phyloP scores from a whole-genome alignment of 2,888 invertebrate genomes.

The Xanthia togata region DNA sequence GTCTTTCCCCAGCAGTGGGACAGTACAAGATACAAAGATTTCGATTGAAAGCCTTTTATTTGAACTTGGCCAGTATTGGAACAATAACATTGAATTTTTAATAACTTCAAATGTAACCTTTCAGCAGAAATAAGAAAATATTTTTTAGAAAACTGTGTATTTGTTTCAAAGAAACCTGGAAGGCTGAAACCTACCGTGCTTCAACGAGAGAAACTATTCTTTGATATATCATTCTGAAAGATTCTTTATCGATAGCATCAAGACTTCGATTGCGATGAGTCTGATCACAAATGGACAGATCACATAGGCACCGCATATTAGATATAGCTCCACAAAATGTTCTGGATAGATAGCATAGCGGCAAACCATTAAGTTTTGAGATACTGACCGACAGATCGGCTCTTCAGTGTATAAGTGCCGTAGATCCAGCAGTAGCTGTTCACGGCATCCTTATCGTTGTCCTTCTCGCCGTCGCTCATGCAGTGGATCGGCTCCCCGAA shows the following conservation, averaged over 20 bases:
- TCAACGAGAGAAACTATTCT: neutral
- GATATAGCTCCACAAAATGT: neutral
- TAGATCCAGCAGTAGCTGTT: constrained; percentile 95
- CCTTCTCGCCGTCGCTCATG: constrained; percentile 87
- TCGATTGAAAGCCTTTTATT: too few species aligned
- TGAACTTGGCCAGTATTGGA: too few species aligned
- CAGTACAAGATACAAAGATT: too few species aligned
- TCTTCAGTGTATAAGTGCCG: constrained; percentile 92
- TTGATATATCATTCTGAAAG: neutral
- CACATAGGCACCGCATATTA: neutral
- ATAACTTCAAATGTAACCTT: too few species aligned
- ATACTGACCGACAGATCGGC: constrained; percentile 61
- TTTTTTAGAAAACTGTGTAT: too few species aligned
- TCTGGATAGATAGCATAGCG: neutral
- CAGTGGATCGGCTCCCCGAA: constrained; percentile 96
- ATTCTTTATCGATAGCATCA: neutral
- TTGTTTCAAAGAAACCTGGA: neutral
- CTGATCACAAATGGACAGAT: neutral
- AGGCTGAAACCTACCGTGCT: neutral
- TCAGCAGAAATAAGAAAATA: too few species aligned
- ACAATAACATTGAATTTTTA: too few species aligned
- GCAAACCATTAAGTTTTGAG: neutral
- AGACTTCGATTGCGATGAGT: neutral
- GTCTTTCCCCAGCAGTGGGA: too few species aligned
- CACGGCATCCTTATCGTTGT: constrained; percentile 90